Percentiles rank a stretch among this genome's conserved stretches.
Conservation (phyloP, 1,140 invertebrate species). For the Hycleus phaleratus region DNA sequence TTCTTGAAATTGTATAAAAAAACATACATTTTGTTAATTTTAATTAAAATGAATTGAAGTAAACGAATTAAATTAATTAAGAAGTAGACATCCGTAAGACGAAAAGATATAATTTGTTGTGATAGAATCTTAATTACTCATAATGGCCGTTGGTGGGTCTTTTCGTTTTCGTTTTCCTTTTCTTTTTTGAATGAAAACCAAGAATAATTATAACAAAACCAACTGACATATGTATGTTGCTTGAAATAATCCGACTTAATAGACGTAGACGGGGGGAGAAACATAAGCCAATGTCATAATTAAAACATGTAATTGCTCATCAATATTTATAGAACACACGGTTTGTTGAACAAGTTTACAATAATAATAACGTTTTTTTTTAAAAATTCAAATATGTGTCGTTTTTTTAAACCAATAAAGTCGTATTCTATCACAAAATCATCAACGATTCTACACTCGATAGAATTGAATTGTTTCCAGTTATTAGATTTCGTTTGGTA, state of each 20-base stretch:
- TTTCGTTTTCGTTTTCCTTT: not conserved
- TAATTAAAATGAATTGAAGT: not conserved
- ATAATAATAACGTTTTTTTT: too few relatives aligned
- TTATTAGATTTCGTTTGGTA: too few relatives aligned
- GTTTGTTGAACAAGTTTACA: too few relatives aligned
- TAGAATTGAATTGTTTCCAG: too few relatives aligned
- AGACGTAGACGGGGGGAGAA: conserved; percentile 4
- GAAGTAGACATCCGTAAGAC: conserved; percentile 3
- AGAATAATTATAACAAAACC: not conserved
- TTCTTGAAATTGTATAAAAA: too few relatives aligned
- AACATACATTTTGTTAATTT: not conserved
- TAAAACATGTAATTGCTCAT: conserved; percentile 13
- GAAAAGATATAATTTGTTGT: conserved; percentile 6
- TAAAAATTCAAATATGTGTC: too few relatives aligned
- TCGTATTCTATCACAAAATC: too few relatives aligned
- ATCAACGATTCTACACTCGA: too few relatives aligned
- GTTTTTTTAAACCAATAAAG: too few relatives aligned
- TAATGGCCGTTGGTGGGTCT: conserved; percentile 6
- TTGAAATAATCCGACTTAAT: not conserved
- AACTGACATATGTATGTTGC: conserved; percentile 11
- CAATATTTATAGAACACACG: conserved; percentile 6
- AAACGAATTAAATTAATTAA: conserved; percentile 10
- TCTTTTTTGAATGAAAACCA: too few relatives aligned
- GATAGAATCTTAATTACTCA: conserved; percentile 13
- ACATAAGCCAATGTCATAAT: conserved; percentile 11